These are phyloP conservation scores for Odontesthes bonariensis DNA, from an alignment of 2,113 vertebrate species.

Conservation along the genomic window DNA sequence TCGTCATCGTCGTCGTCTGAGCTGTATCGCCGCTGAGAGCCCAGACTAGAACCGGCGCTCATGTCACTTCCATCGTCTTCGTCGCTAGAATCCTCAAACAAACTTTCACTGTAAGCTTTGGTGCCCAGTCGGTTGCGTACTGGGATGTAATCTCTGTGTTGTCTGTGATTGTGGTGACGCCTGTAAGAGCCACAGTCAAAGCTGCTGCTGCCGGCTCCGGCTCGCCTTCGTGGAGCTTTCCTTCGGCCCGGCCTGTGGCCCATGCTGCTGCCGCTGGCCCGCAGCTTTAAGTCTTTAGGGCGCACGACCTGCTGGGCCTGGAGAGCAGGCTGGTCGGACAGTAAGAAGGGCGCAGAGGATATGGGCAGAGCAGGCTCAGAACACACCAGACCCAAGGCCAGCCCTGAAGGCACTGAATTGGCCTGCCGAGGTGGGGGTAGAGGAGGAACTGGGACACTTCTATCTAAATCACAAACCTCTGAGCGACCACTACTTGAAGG, in stretches of 20 bases:
- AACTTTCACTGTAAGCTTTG: slow-evolving; percentile 86
- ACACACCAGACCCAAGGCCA: slow-evolving; percentile 81
- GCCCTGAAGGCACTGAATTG: slow-evolving; percentile 80
- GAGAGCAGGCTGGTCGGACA: slow-evolving; percentile 77
- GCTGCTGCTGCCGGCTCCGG: slow-evolving; percentile 83
- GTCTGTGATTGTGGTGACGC: slow-evolving; percentile 81
- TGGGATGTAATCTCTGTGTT: slow-evolving; percentile 85
- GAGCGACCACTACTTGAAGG: slow-evolving; percentile 83
- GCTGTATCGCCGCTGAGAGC: slow-evolving; percentile 88
- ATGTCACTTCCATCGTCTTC: slow-evolving; percentile 91
- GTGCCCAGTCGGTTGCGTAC: slow-evolving; percentile 85
- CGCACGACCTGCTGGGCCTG: slow-evolving; percentile 87
- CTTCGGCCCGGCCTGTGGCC: slow-evolving; percentile 82
- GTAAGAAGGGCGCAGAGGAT: slow-evolving; percentile 79
- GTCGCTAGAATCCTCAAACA: slow-evolving; percentile 88
- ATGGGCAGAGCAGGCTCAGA: slow-evolving; percentile 82
- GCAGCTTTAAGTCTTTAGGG: slow-evolving; percentile 89
- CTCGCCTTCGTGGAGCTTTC: slow-evolving; percentile 83
- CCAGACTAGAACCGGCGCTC: slow-evolving; percentile 89
- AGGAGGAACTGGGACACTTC: slow-evolving; percentile 73
- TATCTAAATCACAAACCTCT: slow-evolving; percentile 77
- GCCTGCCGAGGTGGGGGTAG: slow-evolving; percentile 84
- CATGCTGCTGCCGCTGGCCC: slow-evolving; percentile 72
- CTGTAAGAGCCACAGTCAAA: slow-evolving; percentile 85
- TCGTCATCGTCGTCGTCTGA: slow-evolving; percentile 83